Percentiles rank a stretch among this genome's conserved stretches.
phyloP scores from a whole-genome alignment of 2,888 invertebrate genomes.

The Meganola albula region DNA sequence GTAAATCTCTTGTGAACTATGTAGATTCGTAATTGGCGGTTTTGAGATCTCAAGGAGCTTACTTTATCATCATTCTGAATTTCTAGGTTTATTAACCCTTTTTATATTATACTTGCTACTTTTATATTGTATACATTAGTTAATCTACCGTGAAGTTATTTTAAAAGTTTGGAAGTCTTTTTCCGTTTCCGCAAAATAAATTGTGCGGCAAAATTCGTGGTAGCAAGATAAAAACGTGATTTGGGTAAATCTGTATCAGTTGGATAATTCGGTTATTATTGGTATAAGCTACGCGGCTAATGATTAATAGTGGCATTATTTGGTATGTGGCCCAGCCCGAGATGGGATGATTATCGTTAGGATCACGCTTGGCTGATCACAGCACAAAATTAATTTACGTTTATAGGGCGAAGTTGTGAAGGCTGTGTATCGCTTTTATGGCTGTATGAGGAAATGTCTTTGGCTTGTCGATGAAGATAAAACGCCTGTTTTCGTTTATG shows the following conservation, averaged over 20 bases:
- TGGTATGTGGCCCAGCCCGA: constrained; percentile 40
- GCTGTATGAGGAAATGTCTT: too few relatives aligned
- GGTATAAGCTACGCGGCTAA: constrained; percentile 24
- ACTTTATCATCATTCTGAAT: constrained; percentile 12
- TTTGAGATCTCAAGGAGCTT: constrained; percentile 16
- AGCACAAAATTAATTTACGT: constrained; percentile 68
- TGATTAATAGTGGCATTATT: constrained; percentile 58
- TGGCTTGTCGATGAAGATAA: too few relatives aligned
- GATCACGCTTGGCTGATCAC: constrained; percentile 58
- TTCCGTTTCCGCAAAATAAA: constrained; percentile 18
- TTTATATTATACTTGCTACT: too few relatives aligned
- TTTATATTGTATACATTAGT: too few relatives aligned
- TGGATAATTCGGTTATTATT: constrained; percentile 27
- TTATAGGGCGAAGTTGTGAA: too few relatives aligned
- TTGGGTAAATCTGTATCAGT: constrained; percentile 20
- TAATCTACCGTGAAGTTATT: too few relatives aligned
- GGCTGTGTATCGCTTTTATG: too few relatives aligned
- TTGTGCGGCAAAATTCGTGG: constrained; percentile 18
- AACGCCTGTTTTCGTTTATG: too few relatives aligned
- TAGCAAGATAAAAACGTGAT: constrained; percentile 22
- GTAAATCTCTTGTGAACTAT: constrained; percentile 41
- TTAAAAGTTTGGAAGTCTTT: too few relatives aligned
- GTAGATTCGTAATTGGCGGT: constrained; percentile 23
- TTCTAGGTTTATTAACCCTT: constrained; percentile 23
- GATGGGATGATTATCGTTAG: constrained; percentile 63